These are phyloP conservation scores for Drosophila birchii DNA, from an alignment of 2,888 invertebrate species.

Conservation along the genomic window DNA sequence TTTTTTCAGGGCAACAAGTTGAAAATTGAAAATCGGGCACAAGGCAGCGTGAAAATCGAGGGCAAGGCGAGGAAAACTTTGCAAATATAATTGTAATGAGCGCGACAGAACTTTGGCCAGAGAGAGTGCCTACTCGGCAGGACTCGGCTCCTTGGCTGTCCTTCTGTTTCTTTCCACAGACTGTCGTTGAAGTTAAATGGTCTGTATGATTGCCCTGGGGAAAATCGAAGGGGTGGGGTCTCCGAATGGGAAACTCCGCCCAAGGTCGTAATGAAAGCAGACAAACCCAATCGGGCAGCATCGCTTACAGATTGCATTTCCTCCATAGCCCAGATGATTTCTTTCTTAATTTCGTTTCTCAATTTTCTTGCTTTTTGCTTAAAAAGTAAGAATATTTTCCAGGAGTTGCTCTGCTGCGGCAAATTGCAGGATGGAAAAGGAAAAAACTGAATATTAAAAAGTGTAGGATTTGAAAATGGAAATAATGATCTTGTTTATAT, in stretches of 20 bases:
- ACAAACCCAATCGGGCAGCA: constrained; percentile 49
- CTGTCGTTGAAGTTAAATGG: constrained; percentile 64
- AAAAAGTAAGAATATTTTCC: not conserved
- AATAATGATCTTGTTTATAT: not conserved
- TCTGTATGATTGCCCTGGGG: constrained; percentile 58
- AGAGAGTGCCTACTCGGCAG: constrained; percentile 19
- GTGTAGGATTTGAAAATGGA: not conserved
- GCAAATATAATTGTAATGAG: constrained; percentile 50
- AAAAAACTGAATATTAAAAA: too few species aligned
- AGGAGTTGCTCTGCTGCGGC: not conserved
- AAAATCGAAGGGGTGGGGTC: constrained; percentile 1
- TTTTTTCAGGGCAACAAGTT: constrained; percentile 10
- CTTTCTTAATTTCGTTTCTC: constrained; percentile 35
- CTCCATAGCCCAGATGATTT: constrained; percentile 28
- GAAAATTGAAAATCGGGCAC: constrained; percentile 7
- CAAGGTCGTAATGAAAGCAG: constrained; percentile 44
- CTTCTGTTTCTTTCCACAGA: constrained; percentile 23
- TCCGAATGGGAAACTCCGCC: constrained; percentile 6
- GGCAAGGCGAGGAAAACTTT: constrained; percentile 13
- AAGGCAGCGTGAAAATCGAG: not conserved
- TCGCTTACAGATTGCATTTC: constrained; percentile 46
- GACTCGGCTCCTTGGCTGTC: constrained; percentile 1
- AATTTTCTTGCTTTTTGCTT: constrained; percentile 3
- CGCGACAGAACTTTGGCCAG: constrained; percentile 30
- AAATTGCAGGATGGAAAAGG: not conserved